Base-by-base conservation (phyloP, 2,888 invertebrate species). In the Liodrosophila aerea region DNA sequence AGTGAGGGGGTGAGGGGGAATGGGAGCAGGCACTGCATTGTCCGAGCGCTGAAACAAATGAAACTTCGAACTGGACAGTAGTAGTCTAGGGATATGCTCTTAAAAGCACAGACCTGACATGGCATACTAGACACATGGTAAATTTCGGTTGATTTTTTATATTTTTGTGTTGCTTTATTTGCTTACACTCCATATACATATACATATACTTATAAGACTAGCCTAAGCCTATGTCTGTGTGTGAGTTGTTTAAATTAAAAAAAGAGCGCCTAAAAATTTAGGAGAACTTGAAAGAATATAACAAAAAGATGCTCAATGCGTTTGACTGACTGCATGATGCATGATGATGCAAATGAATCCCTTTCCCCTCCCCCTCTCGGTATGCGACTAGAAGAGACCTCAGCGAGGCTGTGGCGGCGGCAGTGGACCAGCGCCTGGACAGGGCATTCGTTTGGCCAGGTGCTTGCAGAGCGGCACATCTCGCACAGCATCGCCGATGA, bases 401-500 rank as follows among this genome's bases (percentile, higher is more conserved):
- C n/a, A 88, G 37, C 88, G 88, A 3, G 88, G 88, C 46, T 87
- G 87, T 12, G 88, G 88, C 49, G 88, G 86, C 45, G 88, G 87
- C 65, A 88, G 71, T 16, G 88, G 88, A 72, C 87, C 87, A 64
- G 76, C 61, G 73, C 90, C 88, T 78, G 90, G 89, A 87, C 93
- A 93, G 62, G 90, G 90, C 86, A 94, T 92, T 83, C 93, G 91
- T 88, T 96, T 96, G 63, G 94, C 94, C 76, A 96, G 91, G 88
- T 95, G 94, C 87, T 94, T 94, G 89, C 96, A 96, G 52, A 96
- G 92, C 75, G 92, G 93, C 9, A 95, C 94, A 54, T 95, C 95
- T 12, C 94, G 94, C 61, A 96, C 93, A 85, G 96, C 95, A 90
- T 96, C 95, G 22, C 96, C 96, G 57, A 96, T 91, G 90, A 96